Evolutionary conservation across 2,113 vertebrate genomes (phyloP).

Genomic region (Edolisoma coerulescens): DNA sequence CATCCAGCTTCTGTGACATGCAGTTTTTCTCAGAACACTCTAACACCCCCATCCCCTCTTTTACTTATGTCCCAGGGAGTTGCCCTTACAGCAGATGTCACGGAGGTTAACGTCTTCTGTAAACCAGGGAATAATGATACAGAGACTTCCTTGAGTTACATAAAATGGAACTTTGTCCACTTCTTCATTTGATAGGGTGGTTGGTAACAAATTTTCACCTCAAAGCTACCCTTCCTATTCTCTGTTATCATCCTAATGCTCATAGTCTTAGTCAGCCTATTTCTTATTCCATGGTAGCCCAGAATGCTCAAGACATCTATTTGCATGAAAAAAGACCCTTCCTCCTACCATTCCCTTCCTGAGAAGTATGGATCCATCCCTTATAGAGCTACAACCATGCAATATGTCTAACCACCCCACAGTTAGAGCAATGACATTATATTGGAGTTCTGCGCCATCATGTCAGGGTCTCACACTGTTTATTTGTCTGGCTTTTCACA

Average conservation of each 20-base stretch:
- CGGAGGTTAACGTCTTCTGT: background rate
- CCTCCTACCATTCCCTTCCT: background rate
- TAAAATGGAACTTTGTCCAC: background rate
- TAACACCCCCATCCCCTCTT: fast-evolving
- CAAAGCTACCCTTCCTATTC: background rate
- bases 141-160: background rate
- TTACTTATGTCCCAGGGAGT: background rate
- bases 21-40: background rate
- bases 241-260: background rate
- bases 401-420: fast-evolving
- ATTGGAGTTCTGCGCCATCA: background rate
- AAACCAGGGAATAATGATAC: background rate
- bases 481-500: background rate
- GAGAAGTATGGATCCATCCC: background rate
- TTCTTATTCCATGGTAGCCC: background rate
- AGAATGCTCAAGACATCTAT: background rate
- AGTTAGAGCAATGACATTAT: background rate
- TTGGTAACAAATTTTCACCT: background rate
- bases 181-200: background rate
- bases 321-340: background rate
- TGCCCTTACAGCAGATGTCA: background rate
- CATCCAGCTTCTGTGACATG: background rate
- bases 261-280: background rate
- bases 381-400: background rate
- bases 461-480: fast-evolving